Evolutionary conservation across 2,888 invertebrate species (phyloP), one percentile per base, ranked within the genome.

Genomic region (Plebejus melissa): DNA sequence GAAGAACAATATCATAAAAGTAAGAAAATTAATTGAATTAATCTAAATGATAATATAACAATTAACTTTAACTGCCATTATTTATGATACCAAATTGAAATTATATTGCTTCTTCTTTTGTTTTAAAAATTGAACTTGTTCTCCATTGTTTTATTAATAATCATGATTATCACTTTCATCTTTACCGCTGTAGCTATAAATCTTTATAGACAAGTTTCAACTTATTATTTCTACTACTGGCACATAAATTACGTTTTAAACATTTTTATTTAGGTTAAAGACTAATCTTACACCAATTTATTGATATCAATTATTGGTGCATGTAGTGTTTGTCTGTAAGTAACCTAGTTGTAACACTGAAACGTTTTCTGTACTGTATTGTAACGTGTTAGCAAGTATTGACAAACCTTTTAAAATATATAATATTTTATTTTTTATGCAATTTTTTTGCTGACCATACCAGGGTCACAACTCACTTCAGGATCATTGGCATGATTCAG

Each of bases 401-500:
- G 32, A 32, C 32, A 0, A 32, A 32, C 32, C 2, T 32, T 32
- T 32, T 32, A 32, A 32, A 32, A 32, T 32, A 32, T 2, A 32
- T 2, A 32, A 32, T 32, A 32, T 32, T 32, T 32, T 54, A 65
- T 32, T 4, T 13, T 16, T 32, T 54, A n/a, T 69, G 16, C 13
- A 13, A 38, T 28, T 38, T 76, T 58, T 70, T 16, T 58, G 71
- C 74, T n/a, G 72, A 50, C 72, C 32, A 16, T 72, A 72, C 72
- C 16, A 76, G 77, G 76, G 50, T 76, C 74, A 77, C 87, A 86
- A 87, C 83, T 87, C 86, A 88, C 84, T 86, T 83, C 83, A 83
- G 81, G 83, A 83, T 82, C 80, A 83, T 83, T 83, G 82, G 81
- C 81, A 81, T 87, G 88, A 90, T 87, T 89, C 86, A 88, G 85